Evolutionary conservation across 2,113 vertebrate species (phyloP).

Genomic region (Eptatretus burgeri): DNA sequence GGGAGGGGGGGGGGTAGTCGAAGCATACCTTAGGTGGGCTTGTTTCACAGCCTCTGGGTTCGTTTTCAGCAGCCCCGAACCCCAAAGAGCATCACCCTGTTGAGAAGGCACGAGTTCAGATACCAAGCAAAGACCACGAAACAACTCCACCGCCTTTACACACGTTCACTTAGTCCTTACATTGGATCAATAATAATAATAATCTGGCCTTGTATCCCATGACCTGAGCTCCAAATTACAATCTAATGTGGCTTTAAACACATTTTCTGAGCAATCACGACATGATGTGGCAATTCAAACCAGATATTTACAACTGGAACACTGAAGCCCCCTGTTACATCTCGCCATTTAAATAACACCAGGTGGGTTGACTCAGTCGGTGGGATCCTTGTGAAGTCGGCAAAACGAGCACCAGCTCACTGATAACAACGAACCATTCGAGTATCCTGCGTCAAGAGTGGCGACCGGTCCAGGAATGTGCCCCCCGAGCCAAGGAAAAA

Average conservation of each 20-base stretch:
- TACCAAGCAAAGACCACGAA: neutral
- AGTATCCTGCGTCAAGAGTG: no score
- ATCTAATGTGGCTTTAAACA: neutral
- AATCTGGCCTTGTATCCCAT: neutral
- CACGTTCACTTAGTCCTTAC: neutral
- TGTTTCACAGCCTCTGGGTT: slow-evolving; percentile 24
- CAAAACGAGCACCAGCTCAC: no score
- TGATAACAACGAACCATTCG: no score
- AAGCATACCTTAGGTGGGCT: slow-evolving; percentile 21
- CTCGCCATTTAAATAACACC: no score
- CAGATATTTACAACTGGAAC: no score
- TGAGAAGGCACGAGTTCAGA: slow-evolving; percentile 5
- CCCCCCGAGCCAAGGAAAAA: neutral
- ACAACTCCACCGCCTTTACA: neutral
- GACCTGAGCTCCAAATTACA: neutral
- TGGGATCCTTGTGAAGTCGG: no score
- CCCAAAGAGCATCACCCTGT: slow-evolving; percentile 35
- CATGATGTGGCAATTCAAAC: neutral
- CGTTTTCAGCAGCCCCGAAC: slow-evolving; percentile 25
- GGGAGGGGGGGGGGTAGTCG: neutral
- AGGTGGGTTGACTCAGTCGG: no score
- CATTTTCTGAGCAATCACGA: neutral
- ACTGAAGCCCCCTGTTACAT: neutral
- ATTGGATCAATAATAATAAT: neutral
- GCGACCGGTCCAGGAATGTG: neutral